A percentile compares a stretch with the other conserved stretches of the same genome.
phyloP scores from a whole-genome alignment of 2,888 invertebrate species.

The Dynastes tityus region DNA sequence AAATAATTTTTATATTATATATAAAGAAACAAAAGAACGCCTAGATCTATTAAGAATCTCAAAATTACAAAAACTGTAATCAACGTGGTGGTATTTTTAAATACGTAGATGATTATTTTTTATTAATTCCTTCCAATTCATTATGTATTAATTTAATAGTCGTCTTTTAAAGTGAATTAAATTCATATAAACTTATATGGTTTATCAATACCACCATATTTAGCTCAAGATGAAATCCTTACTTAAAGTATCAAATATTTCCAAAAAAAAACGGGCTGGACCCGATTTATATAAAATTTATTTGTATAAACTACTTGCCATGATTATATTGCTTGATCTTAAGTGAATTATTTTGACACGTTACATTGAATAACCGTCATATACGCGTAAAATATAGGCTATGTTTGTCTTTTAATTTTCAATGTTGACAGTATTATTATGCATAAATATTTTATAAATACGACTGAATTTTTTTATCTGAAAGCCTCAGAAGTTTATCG shows the following conservation, averaged over 20 bases:
- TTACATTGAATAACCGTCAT: neutral
- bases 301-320: conserved; percentile 15
- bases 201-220: conserved; percentile 10
- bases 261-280: conserved; percentile 11
- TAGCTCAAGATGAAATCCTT: neutral
- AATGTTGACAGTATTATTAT: conserved; percentile 43
- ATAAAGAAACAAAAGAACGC: conserved; percentile 8
- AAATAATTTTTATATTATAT: conserved; percentile 43
- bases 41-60: conserved; percentile 43
- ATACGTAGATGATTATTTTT: neutral
- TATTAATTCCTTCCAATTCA: neutral
- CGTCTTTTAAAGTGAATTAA: neutral
- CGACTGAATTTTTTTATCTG: conserved; percentile 42
- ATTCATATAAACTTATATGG: neutral
- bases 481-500: conserved; percentile 11
- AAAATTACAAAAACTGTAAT: conserved; percentile 15
- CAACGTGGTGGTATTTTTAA: conserved; percentile 9
- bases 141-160: neutral
- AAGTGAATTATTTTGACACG: conserved; percentile 12
- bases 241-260: neutral
- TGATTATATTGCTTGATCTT: conserved; percentile 19
- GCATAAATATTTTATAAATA: conserved; percentile 43
- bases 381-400: conserved; percentile 31
- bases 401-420: conserved; percentile 43
- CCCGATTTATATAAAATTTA: neutral